Evolutionary conservation across 2,888 invertebrate species (phyloP).

Genomic region (Pomacea canaliculata): DNA sequence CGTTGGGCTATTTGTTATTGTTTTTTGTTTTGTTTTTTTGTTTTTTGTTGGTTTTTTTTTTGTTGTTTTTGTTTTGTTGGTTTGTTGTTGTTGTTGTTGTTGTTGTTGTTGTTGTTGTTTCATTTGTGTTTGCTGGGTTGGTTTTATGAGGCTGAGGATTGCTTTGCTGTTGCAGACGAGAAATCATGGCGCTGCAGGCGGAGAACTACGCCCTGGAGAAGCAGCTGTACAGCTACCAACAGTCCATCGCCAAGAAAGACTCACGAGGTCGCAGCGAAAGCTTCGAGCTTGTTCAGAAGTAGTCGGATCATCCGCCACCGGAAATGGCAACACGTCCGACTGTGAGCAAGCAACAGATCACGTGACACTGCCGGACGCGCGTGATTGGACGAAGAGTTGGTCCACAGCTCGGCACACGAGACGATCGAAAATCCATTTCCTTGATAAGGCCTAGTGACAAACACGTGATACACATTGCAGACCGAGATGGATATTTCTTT

Average conservation of each 20-base stretch:
- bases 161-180: slow-evolving; percentile 75
- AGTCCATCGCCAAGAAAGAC: slow-evolving; percentile 76
- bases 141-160: too few relatives aligned
- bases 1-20: too few relatives aligned
- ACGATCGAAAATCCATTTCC: too few relatives aligned
- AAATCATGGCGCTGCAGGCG: slow-evolving; percentile 83
- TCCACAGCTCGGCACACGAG: too few relatives aligned
- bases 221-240: slow-evolving; percentile 86
- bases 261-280: slow-evolving; percentile 24
- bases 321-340: neutral
- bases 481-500: too few relatives aligned
- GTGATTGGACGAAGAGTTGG: too few relatives aligned
- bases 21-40: too few relatives aligned
- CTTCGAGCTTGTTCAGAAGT: slow-evolving; percentile 22
- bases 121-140: too few relatives aligned
- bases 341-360: neutral
- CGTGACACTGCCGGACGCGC: too few relatives aligned
- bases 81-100: neutral
- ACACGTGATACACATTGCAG: too few relatives aligned
- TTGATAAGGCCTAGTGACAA: too few relatives aligned
- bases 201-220: slow-evolving; percentile 86
- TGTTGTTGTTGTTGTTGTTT: neutral
- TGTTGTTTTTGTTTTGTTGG: neutral
- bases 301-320: neutral
- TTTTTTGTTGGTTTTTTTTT: too few relatives aligned